Evolutionary conservation across 2,113 vertebrate species (phyloP), one percentile per base, ranked within the genome.

Genomic region (Caracal caracal): DNA sequence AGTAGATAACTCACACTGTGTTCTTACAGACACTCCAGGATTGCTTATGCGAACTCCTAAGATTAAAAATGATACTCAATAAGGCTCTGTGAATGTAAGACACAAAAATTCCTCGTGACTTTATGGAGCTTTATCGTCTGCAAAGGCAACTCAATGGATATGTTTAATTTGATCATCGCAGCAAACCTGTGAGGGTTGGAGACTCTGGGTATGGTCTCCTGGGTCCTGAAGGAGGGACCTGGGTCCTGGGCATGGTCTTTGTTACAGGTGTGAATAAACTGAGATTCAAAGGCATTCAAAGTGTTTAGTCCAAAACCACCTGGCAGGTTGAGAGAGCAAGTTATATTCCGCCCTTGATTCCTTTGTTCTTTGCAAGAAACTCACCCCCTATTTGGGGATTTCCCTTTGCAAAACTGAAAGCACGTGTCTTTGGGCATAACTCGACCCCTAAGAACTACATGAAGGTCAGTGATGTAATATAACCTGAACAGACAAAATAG

Each of bases 1-100:
- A 47, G 8, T 35, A 1, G 28, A 10, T 6, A 33, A 63, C 5
- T 51, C 82, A 22, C 1, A 0, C 0, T 7, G 2, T 19, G 7
- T 63, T 26, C 24, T 33, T 24, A 87, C 10, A 37, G 28, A n/a
- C 5, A 3, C 66, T 28, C 5, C 30, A 30, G 28, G 43, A 10
- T 51, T 76, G 56, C 66, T 9, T 4, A 6, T 33, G 1, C 28
- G 24, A 40, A 61, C 28, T 49, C 28, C 16, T 35, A 15, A 26
- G 26, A 33, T 85, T 33, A 56, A 70, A 85, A 51, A 76, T 35
- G 11, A 43, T 24, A n/a, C 26, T 28, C 30, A 75, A 16, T 0
- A 47, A 73, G 61, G 65, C 30, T 12, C 53, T 22, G 30, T 43
- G 37, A 35, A 28, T 2, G 0, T 19, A 5, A 53, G 33, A 10